These are phyloP conservation scores for Drosophila sturtevanti DNA, from an alignment of 1,140 invertebrate genomes.

Conservation along the genomic window DNA sequence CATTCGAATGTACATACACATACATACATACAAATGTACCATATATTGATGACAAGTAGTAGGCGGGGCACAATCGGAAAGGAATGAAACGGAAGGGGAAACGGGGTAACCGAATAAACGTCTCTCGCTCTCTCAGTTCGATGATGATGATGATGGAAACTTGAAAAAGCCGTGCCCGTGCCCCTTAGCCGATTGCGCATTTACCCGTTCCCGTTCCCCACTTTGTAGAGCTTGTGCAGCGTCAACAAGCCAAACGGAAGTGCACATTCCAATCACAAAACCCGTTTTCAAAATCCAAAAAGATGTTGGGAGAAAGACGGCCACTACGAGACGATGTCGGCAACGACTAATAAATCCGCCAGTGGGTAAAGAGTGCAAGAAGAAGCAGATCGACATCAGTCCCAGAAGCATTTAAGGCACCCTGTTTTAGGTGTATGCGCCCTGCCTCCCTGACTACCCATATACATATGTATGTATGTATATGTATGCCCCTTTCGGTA, in stretches of 20 bases:
- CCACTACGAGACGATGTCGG: slow-evolving; percentile 32
- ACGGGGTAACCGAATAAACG: slow-evolving; percentile 30
- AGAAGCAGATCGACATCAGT: slow-evolving; percentile 47
- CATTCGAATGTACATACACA: slow-evolving; percentile 37
- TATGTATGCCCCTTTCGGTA: slow-evolving; percentile 6
- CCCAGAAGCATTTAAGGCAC: slow-evolving; percentile 10
- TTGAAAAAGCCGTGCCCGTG: slow-evolving; percentile 45
- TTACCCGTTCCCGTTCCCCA: slow-evolving; percentile 69
- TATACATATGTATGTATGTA: not conserved
- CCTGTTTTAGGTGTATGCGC: not conserved
- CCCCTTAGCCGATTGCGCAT: not conserved
- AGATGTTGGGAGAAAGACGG: slow-evolving; percentile 67
- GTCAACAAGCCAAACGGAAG: slow-evolving; percentile 72
- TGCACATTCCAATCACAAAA: slow-evolving; percentile 80
- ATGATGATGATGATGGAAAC: slow-evolving; percentile 40
- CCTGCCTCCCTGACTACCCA: too few species aligned
- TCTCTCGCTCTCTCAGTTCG: slow-evolving; percentile 42
- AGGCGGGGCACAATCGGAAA: slow-evolving; percentile 3
- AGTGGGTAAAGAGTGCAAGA: slow-evolving; percentile 81
- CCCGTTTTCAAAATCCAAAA: slow-evolving; percentile 59
- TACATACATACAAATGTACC: slow-evolving; percentile 14
- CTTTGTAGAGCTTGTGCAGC: slow-evolving; percentile 55
- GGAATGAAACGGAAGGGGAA: slow-evolving; percentile 14
- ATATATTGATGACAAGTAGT: slow-evolving; percentile 66
- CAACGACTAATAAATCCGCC: slow-evolving; percentile 77